These are phyloP conservation scores for Cantharis lateralis DNA, from an alignment of 2,888 invertebrate species.

Conservation along the genomic window DNA sequence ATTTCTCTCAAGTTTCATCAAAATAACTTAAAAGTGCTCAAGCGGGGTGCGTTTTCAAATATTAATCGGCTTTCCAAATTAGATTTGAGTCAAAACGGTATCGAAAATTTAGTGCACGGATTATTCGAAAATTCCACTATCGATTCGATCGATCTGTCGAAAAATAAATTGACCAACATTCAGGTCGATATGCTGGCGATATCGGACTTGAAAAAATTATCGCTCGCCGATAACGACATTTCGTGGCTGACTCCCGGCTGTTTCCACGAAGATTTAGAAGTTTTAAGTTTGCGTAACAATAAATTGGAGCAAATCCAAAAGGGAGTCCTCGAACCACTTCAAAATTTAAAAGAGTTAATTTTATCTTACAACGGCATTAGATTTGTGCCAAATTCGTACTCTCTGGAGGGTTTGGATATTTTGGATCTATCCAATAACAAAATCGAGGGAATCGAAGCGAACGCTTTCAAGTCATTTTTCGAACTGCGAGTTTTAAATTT, in stretches of 20 bases:
- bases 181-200: constrained; percentile 13
- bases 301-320: constrained; percentile 8
- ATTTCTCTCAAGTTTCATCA: constrained; percentile 25
- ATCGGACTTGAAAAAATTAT: constrained; percentile 13
- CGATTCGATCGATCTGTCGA: constrained; percentile 14
- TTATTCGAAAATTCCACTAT: constrained; percentile 19
- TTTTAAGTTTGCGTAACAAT: constrained; percentile 26
- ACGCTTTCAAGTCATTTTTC: constrained; percentile 11
- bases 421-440: constrained; percentile 29
- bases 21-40: constrained; percentile 24
- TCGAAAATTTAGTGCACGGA: constrained; percentile 21
- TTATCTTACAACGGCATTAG: constrained; percentile 26
- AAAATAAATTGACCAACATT: constrained; percentile 27
- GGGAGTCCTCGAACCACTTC: constrained; percentile 15
- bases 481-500: constrained; percentile 22
- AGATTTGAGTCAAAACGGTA: constrained; percentile 24
- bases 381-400: constrained; percentile 5
- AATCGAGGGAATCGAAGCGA: constrained; percentile 14
- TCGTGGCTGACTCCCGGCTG: constrained; percentile 7
- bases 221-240: constrained; percentile 22
- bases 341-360: constrained; percentile 23
- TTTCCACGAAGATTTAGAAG: constrained; percentile 26
- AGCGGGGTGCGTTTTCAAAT: constrained; percentile 17
- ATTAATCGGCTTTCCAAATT: constrained; percentile 21
- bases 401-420: constrained; percentile 16